Evolutionary conservation across 1,140 invertebrate species (phyloP), one percentile per base, ranked within the genome.

Genomic region (Bombus picipes): DNA sequence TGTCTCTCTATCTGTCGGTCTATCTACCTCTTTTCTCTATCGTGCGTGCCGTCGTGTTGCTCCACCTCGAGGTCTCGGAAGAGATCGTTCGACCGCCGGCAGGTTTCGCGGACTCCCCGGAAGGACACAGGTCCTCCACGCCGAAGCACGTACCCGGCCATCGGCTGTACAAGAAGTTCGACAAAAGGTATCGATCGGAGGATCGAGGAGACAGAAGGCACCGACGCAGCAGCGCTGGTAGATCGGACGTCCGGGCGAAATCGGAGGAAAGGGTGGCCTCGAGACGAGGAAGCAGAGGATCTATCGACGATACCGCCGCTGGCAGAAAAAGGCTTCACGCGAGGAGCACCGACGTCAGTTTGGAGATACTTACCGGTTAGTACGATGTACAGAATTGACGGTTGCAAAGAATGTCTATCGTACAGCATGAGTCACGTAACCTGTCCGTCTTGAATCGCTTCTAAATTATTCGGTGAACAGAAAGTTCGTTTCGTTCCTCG

Each of bases 11-110:
- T 80, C 79, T 88, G 32, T 87, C 53, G 39, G 37, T 86, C 85
- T 89, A 53, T 90, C 87, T 91, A 72, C 86, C 72, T 85, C 80
- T 87, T 89, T 87, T 87, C 82, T 90, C 89, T 91, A 89, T 89
- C 89, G 89, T 89, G 85, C 82, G 59, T 87, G 88, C 83, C 88
- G 66, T 87, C 88, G 73, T 90, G 81, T 87, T 87, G 74, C 85
- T 91, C 88, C 75, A 87, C 78, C 65, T 41, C 71, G 80, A 96
- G 93, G 96, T 96, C 43, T 95, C 96, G 66, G 96, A 96, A 88
- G 97, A 98, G 90, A 98, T 98, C 88, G 97, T 98, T 12, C 97
- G 98, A 90, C 98, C 98, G 5, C 98, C 98, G 13, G 98, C 97
- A 32, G 97, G 97, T 57, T 98, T 98, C 93, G 98, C 97, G 25